Evolutionary conservation across 2,888 invertebrate species (phyloP), one percentile per base, ranked within the genome.

Genomic region (Drosophila neonasuta): DNA sequence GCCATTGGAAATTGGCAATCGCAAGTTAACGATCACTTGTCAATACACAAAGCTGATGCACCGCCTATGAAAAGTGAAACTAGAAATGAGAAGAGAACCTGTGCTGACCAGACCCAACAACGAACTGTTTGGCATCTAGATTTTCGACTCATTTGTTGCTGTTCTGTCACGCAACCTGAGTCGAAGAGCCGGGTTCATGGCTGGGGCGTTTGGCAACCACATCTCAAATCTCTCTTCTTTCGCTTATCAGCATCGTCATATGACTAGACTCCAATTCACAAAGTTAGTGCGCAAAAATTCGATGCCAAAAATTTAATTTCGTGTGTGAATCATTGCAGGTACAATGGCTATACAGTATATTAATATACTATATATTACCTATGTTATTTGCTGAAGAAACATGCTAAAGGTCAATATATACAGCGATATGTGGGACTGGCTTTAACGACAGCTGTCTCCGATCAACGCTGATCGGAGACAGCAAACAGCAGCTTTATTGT

Each of bases 171-270:
- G 45, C 10, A 10, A 41, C 17, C n/a, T 36, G n/a, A 8, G 3
- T 10, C 10, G 10, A 51, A 29, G 42, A 15, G 49, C 62, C 56
- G 67, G 72, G 63, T 68, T 80, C 77, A 80, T 49, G 68, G 63
- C 60, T 52, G 45, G 7, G 30, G 17, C 48, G 24, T 48, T 66
- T 41, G 44, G 46, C 5, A 55, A 41, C 36, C 30, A 15, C 15
- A 45, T 39, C 45, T 15, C 24, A 60, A 59, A 68, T 50, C 61
- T 64, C 32, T 55, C 13, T 1, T 45, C 45, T 44, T 44, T 8
- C 15, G 36, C 79, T 78, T 80, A 81, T 80, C 81, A 74, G 61
- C 55, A 17, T 17, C 54, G 60, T 72, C 75, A 77, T 61, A 56
- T 77, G 77, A 71, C 69, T 55, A 59, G 63, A 80, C 63, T n/a